These are phyloP conservation scores for Ladona fulva DNA, from an alignment of 1,140 invertebrate species.

Conservation along the genomic window DNA sequence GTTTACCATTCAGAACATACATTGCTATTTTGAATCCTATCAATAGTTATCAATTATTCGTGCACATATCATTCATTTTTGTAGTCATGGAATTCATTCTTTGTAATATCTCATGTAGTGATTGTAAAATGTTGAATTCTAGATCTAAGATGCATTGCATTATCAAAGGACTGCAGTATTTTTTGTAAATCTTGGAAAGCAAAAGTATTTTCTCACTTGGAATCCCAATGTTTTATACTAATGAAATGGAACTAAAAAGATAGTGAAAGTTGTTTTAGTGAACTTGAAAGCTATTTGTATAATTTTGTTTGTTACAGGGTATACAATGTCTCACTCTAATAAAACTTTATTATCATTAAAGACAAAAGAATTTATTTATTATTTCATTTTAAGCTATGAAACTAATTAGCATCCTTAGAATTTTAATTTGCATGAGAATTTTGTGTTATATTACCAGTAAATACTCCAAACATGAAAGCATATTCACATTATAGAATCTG, in stretches of 20 bases:
- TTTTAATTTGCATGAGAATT: too few relatives aligned
- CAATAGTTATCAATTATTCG: neutral
- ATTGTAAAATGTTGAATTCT: neutral
- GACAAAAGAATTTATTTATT: too few relatives aligned
- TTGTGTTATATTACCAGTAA: too few relatives aligned
- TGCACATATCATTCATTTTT: neutral
- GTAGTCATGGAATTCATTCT: neutral
- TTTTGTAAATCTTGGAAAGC: neutral
- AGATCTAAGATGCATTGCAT: neutral
- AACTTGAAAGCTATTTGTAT: neutral
- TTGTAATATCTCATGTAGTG: neutral
- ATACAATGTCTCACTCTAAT: neutral
- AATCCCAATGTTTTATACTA: neutral
- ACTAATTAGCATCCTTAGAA: too few relatives aligned
- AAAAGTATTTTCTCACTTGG: conserved; percentile 10
- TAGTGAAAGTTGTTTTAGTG: neutral
- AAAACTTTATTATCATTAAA: neutral
- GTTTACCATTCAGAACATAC: neutral
- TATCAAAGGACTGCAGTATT: neutral
- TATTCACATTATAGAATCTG: too few relatives aligned
- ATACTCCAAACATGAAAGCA: too few relatives aligned
- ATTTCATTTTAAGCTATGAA: too few relatives aligned
- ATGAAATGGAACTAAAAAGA: neutral
- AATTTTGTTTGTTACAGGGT: neutral
- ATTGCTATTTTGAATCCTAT: neutral